Evolutionary conservation across 2,888 invertebrate species (phyloP), one percentile per base, ranked within the genome.

Genomic region (Trissoscelio sp.): DNA sequence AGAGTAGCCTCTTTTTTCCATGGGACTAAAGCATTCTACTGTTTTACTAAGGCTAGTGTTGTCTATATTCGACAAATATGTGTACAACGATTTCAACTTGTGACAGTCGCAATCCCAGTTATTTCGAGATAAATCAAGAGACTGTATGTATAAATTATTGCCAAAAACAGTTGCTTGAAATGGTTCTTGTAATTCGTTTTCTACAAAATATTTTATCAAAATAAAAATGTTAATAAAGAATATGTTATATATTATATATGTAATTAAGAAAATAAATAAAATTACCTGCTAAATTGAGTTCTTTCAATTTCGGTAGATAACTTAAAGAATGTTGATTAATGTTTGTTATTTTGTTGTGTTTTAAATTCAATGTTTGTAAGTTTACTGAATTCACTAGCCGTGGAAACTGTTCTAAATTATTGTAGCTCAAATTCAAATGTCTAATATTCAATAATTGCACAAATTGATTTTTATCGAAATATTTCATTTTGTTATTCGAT

Each of bases 81-180:
- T 92, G 84, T 93, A 95, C 86, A 95, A 94, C 7, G 93, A 92
- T 67, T 93, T 92, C 88, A 96, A 93, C 18, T 93, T 92, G 0
- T 86, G 84, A 86, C 96, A 96, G 81, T 95, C 94, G 88, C 96
- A 96, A 78, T 94, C 92, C 96, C 96, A 96, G 83, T 95, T 95
- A 89, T 96, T 96, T 86, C 96, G 95, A 12, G 93, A 93, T 51
- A 96, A 88, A 87, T 93, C 92, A n/a, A 96, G 89, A 66, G 92
- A 92, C 78, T 92, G 92, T 48, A 95, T 90, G 81, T 93, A 93
- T 7, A 92, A 91, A 89, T 95, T 95, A 1, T 92, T 92, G 0
- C 92, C 92, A 86, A 96, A 96, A 86, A 93, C 93, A 0, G 92
- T 91, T 5, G 92, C 92, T 6, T n/a, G 5, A n/a, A 73, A 55